Evolutionary conservation across 2,797 vertebrate species (phyloP).

Genomic region (Ispidina picta): DNA sequence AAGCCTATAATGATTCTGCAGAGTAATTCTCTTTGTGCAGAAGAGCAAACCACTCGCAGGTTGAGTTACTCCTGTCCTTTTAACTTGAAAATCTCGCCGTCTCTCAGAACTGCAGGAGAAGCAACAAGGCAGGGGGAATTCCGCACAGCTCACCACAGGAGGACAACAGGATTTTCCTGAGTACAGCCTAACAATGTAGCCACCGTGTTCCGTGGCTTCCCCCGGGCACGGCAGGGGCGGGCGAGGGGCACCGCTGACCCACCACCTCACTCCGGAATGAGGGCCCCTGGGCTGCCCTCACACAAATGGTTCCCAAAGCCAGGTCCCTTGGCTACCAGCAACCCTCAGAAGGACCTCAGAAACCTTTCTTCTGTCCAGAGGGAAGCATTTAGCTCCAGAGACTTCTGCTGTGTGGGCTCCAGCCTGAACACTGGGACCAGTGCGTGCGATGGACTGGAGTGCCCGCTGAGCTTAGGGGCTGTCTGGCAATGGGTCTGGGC

Average conservation of each 20-base stretch:
- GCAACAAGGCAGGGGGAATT: constrained; percentile 33
- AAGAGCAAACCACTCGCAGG: neutral
- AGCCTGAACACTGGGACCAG: neutral
- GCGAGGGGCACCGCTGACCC: neutral
- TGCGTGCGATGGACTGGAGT: rapidly evolving
- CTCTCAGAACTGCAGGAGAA: neutral
- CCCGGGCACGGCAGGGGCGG: rapidly evolving
- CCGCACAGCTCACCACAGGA: neutral
- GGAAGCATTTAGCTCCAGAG: neutral
- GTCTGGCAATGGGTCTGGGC: neutral
- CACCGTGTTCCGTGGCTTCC: rapidly evolving
- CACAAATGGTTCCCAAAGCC: neutral
- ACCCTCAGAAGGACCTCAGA: neutral
- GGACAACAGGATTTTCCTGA: constrained; percentile 61
- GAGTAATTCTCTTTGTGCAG: neutral
- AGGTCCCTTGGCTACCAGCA: rapidly evolving
- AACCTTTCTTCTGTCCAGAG: neutral
- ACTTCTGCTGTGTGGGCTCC: neutral
- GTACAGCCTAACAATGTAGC: neutral
- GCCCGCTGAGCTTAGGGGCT: neutral
- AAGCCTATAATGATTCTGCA: neutral
- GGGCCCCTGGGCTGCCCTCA: neutral
- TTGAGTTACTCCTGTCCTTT: neutral
- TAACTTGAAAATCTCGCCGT: neutral
- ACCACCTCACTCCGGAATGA: neutral